These are phyloP conservation scores for Hetaerina americana DNA, from an alignment of 1,140 invertebrate species.

Conservation along the genomic window DNA sequence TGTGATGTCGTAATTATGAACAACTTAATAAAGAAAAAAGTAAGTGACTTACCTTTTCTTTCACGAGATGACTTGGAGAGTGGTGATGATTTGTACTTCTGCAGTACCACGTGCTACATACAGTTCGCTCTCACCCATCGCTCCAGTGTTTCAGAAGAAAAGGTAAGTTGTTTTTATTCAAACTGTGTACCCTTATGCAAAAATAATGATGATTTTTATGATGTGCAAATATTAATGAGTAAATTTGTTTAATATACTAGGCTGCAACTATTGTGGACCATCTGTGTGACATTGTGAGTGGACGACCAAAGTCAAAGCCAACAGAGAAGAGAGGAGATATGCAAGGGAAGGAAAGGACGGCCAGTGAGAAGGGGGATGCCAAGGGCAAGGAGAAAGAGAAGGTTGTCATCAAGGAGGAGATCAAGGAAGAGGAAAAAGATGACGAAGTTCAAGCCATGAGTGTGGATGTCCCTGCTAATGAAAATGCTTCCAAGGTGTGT, in stretches of 20 bases:
- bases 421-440: conserved; percentile 35
- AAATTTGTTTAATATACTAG: too few relatives aligned
- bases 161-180: conserved; percentile 7
- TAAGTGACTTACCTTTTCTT: conserved; percentile 61
- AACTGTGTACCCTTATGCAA: background rate
- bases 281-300: conserved; percentile 32
- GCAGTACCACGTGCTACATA: conserved; percentile 71
- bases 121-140: conserved; percentile 56
- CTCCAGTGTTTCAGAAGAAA: conserved; percentile 25
- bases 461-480: conserved; percentile 10
- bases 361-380: conserved; percentile 11
- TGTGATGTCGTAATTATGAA: conserved; percentile 82
- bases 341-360: conserved; percentile 4
- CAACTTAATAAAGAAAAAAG: conserved; percentile 64
- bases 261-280: conserved; percentile 49
- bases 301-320: conserved; percentile 25
- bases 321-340: background rate
- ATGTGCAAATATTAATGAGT: too few relatives aligned
- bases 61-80: conserved; percentile 44
- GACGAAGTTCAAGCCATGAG: conserved; percentile 28
- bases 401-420: conserved; percentile 29
- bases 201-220: conserved; percentile 8
- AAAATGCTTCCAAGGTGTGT: too few relatives aligned
- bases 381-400: conserved; percentile 29
- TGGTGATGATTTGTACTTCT: conserved; percentile 63